Evolutionary conservation across 23 tunicate genomes (phyloP).

Genomic region (Oikopleura dioica): DNA sequence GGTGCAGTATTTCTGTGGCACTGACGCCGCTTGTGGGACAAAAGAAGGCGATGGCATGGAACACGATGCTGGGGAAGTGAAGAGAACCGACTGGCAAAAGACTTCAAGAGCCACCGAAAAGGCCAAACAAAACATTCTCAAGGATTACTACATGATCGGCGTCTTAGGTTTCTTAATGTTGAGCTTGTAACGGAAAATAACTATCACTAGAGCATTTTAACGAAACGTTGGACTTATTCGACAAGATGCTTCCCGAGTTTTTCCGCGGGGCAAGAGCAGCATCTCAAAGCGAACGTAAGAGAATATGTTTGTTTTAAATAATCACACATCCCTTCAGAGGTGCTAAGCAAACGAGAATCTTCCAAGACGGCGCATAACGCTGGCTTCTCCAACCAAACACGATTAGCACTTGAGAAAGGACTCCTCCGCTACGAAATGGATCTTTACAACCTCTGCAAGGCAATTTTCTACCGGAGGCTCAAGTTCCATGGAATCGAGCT

Average conservation of each 20-base stretch:
- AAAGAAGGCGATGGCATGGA: background rate
- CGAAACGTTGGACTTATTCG: background rate
- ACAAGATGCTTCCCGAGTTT: background rate
- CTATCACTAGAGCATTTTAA: constrained; percentile 10
- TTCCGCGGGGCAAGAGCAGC: background rate
- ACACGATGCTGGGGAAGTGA: background rate
- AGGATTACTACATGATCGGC: background rate
- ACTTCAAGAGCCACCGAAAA: background rate
- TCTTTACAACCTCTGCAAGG: background rate
- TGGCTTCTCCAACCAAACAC: background rate
- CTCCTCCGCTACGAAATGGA: constrained; percentile 7
- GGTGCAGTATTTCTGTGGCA: background rate
- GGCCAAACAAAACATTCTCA: background rate
- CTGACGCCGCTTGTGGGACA: background rate
- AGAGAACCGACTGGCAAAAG: constrained; percentile 5
- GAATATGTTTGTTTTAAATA: too few species aligned
- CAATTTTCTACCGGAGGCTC: background rate
- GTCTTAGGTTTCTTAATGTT: background rate
- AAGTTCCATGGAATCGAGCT: background rate
- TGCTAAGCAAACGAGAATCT: background rate
- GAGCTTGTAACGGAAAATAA: too few species aligned
- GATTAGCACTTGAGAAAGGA: background rate
- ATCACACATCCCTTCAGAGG: too few species aligned
- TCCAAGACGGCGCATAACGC: background rate
- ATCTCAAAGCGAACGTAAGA: background rate